Percentiles rank a stretch among this genome's conserved stretches.
Evolutionary conservation across 2,113 vertebrate genomes (phyloP).

Genomic region (Clarias magur): DNA sequence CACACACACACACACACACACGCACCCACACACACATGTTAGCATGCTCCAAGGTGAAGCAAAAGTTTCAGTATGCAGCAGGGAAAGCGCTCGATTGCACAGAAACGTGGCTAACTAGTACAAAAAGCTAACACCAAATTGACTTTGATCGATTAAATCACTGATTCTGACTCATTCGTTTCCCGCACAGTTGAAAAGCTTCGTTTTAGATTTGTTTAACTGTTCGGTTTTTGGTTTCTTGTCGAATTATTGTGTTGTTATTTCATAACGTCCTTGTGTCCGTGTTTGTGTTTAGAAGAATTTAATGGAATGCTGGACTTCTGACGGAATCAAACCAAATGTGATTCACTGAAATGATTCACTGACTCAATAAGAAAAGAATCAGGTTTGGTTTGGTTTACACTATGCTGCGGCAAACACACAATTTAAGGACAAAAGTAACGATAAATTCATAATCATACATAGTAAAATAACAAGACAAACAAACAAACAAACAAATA

Average conservation of each 20-base stretch:
- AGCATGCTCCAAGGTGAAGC: slow-evolving; percentile 35
- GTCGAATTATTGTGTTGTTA: not conserved
- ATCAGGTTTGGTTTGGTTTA: too few species aligned
- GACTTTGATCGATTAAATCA: not conserved
- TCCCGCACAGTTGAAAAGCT: not conserved
- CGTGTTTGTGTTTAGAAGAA: not conserved
- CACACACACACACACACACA: too few species aligned
- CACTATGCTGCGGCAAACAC: too few species aligned
- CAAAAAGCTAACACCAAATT: not conserved
- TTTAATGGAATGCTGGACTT: not conserved
- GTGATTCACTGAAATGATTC: not conserved
- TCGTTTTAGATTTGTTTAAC: not conserved
- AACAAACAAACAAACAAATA: too few species aligned
- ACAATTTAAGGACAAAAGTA: too few species aligned
- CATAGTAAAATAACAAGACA: too few species aligned
- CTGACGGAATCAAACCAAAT: not conserved
- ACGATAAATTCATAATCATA: too few species aligned
- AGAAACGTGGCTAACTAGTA: not conserved
- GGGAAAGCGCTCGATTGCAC: not conserved
- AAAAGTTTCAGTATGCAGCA: too few species aligned
- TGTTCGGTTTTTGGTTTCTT: not conserved
- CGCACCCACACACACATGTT: not conserved
- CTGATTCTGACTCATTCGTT: not conserved
- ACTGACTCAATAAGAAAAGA: not conserved
- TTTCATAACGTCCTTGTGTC: not conserved